phyloP scores from a whole-genome alignment of 2,797 vertebrate genomes.

The Poecilia gillii region DNA sequence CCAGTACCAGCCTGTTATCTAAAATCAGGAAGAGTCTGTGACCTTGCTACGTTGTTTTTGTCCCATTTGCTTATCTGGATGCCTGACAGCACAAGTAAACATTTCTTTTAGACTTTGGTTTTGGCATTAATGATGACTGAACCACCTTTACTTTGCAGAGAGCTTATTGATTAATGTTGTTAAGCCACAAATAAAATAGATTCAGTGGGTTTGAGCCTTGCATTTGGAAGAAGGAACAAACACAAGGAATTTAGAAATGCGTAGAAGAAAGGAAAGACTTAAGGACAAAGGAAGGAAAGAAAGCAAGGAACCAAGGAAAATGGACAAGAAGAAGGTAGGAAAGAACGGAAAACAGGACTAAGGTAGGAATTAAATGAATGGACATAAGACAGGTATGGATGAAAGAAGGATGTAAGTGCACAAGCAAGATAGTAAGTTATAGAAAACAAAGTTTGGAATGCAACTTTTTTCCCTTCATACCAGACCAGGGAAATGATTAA shows the following conservation, averaged over 20 bases:
- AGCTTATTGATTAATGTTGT: not conserved
- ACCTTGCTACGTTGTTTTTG: not conserved
- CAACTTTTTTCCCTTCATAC: not conserved
- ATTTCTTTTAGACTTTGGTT: not conserved
- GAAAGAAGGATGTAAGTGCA: not conserved
- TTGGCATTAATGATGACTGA: not conserved
- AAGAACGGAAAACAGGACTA: not conserved
- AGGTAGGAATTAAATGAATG: not conserved
- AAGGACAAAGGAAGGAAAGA: not conserved
- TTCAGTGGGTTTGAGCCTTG: not conserved
- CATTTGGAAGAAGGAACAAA: not conserved
- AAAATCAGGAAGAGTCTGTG: not conserved
- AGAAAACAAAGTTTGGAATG: not conserved
- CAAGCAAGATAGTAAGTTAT: not conserved
- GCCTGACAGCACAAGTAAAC: constrained; percentile 1
- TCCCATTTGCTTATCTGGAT: not conserved
- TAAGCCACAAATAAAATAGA: not conserved
- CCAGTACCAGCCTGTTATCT: not conserved
- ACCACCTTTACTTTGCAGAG: not conserved
- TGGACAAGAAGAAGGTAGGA: not conserved
- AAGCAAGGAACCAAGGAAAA: not conserved
- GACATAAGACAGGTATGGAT: not conserved
- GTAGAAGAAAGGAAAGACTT: not conserved
- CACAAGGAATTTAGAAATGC: not conserved
- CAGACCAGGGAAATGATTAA: not conserved